Base-by-base conservation (phyloP, 2,888 invertebrate species). In the Mesopsocus fuscifrons region DNA sequence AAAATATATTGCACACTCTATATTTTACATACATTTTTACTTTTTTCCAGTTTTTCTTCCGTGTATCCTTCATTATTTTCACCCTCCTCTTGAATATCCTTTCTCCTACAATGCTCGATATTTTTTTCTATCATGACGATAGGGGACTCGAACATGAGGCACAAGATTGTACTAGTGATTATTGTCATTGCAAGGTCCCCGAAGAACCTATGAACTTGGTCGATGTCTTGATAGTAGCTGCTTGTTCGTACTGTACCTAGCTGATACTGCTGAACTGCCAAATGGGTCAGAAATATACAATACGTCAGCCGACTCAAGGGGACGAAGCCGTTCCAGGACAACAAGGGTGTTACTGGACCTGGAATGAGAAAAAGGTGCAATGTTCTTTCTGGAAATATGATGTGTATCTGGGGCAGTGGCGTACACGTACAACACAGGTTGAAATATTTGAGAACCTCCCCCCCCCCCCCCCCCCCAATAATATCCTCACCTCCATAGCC, bases 251-350 rank as follows among this genome's bases (percentile, higher is more conserved):
- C 47, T 8, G 54, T 50, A 2, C 54, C 57, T 33, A 52, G 49
- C 44, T 51, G 49, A 40, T 53, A 52, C 38, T 54, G 49, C 48
- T 58, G 56, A 40, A 67, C 54, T 0, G 63, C 73, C 11, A 85
- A 84, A 59, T 87, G 85, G 40, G 84, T 72, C 48, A 97, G 72
- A 65, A 95, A 97, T 23, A 92, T 85, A 60, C 91, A 87, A 65
- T 91, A 97, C 2, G 94, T 89, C 48, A 95, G 72, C 43, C 92
- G 71, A 53, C 89, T 88, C 41, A 97, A 67, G 0, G 95, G 94
- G 53, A 88, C 71, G 52, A 91, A 72, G 0, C 83, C 76, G 43
- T 77, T 73, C 64, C 84, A 82, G 0, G 85, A 83, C 26, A 26
- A 26, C 11, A 26, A 26, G 11, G 26, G 11, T 26, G 11, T 26